These are phyloP conservation scores for Malurus alboscapulatus DNA, from an alignment of 2,113 vertebrate species.

Conservation along the genomic window DNA sequence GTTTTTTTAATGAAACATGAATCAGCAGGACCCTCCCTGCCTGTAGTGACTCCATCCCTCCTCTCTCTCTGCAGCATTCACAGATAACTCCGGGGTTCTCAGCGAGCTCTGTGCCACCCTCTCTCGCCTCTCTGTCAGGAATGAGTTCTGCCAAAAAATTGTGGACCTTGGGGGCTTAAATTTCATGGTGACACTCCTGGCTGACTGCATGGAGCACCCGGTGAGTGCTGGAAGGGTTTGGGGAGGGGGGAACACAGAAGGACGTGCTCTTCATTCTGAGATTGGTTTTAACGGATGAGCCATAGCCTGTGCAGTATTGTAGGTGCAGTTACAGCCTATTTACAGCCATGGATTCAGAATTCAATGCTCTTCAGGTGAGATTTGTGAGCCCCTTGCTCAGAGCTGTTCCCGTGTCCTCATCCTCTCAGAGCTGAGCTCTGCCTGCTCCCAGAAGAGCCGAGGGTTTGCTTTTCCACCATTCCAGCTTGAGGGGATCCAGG, in stretches of 20 bases:
- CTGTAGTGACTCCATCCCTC: not conserved
- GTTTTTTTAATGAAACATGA: not conserved
- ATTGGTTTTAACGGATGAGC: rapidly evolving
- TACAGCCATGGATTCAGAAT: not conserved
- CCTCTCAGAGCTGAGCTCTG: not conserved
- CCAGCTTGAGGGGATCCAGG: not conserved
- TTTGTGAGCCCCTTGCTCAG: not conserved
- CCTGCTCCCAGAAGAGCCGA: not conserved
- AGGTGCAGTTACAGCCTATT: too few relatives aligned
- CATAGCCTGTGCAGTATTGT: not conserved
- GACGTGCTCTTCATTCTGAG: rapidly evolving
- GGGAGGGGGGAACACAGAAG: not conserved
- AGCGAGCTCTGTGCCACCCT: conserved; percentile 89
- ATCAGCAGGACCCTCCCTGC: not conserved
- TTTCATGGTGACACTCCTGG: conserved; percentile 85
- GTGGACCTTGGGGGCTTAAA: conserved; percentile 89
- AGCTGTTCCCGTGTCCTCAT: not conserved
- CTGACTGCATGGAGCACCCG: conserved; percentile 82
- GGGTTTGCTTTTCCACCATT: not conserved
- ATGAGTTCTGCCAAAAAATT: conserved; percentile 95
- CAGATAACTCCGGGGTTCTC: conserved; percentile 75
- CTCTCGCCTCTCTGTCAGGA: conserved; percentile 88
- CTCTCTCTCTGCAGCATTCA: conserved; percentile 74
- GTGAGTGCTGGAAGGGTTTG: not conserved
- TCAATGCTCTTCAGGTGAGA: not conserved